These are phyloP conservation scores for Axea sp. DNA, from an alignment of 2,888 invertebrate species.

Conservation along the genomic window DNA sequence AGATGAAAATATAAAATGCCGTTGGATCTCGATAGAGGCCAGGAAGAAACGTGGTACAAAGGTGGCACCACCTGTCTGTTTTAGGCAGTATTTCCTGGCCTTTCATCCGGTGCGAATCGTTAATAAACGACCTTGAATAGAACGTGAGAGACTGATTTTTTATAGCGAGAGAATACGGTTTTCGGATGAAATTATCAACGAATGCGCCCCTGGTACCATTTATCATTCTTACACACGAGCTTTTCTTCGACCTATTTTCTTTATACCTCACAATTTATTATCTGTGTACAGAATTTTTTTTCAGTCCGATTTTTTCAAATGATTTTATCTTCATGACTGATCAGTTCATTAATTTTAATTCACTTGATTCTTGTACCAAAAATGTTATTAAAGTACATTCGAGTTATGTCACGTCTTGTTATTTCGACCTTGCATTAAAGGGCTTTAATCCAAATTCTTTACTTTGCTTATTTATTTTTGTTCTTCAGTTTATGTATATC, in stretches of 20 bases:
- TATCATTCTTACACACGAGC: conserved; percentile 7
- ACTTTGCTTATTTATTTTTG: too few relatives aligned
- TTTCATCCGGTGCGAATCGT: conserved; percentile 42
- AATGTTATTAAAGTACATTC: conserved; percentile 62
- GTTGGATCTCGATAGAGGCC: conserved; percentile 43
- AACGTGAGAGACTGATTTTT: conserved; percentile 76
- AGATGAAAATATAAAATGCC: conserved; percentile 34
- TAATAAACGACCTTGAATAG: conserved; percentile 51
- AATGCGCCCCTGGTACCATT: conserved; percentile 44
- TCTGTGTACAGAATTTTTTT: conserved; percentile 52
- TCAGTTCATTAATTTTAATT: conserved; percentile 48
- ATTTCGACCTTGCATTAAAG: too few relatives aligned
- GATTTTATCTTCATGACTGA: conserved; percentile 44
- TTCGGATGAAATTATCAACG: conserved; percentile 41
- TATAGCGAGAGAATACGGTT: conserved; percentile 63
- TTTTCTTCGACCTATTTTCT: not conserved
- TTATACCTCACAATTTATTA: too few relatives aligned
- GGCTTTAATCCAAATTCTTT: too few relatives aligned
- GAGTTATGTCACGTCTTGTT: conserved; percentile 36
- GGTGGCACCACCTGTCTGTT: conserved; percentile 11
- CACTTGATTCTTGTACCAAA: conserved; percentile 61
- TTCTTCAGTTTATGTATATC: too few relatives aligned
- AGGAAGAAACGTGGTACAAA: conserved; percentile 6
- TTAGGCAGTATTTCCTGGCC: conserved; percentile 5
- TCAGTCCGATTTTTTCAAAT: conserved; percentile 31